phyloP scores from a whole-genome alignment of 37 sponge, comb jelly and placozoan genomes.

The Crambe crambe region DNA sequence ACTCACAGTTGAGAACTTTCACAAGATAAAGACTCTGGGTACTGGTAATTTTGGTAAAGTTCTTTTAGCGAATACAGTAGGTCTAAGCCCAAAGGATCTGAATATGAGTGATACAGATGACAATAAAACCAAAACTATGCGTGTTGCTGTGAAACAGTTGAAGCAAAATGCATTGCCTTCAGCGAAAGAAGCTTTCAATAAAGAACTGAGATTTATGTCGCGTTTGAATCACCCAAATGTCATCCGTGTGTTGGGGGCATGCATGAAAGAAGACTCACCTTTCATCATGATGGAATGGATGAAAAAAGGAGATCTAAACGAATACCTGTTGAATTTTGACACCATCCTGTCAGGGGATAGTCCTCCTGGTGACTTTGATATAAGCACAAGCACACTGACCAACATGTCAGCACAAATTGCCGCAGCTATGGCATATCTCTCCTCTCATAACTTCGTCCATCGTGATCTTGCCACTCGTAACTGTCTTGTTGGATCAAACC shows the following conservation, averaged over 20 bases:
- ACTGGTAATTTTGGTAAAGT: constrained; percentile 68
- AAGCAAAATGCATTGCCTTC: constrained; percentile 36
- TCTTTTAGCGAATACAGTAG: constrained; percentile 44
- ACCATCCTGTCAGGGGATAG: neutral
- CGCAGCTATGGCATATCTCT: constrained; percentile 75
- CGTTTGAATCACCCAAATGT: constrained; percentile 56
- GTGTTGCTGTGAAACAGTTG: constrained; percentile 63
- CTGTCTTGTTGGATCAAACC: constrained; percentile 51
- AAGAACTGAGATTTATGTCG: constrained; percentile 64
- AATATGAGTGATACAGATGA: constrained; percentile 17
- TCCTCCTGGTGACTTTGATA: neutral
- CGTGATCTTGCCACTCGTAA: constrained; percentile 77
- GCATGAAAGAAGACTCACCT: constrained; percentile 24
- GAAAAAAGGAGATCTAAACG: constrained; percentile 85
- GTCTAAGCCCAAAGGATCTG: constrained; percentile 51
- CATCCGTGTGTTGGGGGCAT: constrained; percentile 53
- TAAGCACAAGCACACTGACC: constrained; percentile 23
- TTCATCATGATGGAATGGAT: constrained; percentile 88
- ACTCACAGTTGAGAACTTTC: constrained; percentile 28
- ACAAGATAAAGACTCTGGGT: constrained; percentile 38
- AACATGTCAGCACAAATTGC: constrained; percentile 66
- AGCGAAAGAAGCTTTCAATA: constrained; percentile 35
- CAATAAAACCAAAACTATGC: constrained; percentile 9
- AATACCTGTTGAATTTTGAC: constrained; percentile 61
- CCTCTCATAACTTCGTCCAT: constrained; percentile 67